Conservation (phyloP, 2,797 vertebrate species). For the Microhierax caerulescens region DNA sequence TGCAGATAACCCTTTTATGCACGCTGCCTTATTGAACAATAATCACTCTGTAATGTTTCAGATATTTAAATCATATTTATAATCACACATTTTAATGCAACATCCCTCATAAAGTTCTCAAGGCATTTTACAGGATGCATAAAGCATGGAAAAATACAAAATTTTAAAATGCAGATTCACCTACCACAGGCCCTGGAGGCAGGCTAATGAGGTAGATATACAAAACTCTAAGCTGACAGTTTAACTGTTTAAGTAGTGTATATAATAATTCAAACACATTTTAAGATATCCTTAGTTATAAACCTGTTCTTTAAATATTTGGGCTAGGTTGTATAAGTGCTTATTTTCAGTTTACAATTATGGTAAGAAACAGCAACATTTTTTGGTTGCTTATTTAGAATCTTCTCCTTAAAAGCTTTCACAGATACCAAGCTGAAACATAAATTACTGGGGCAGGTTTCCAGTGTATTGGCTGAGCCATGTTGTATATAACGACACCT, state of each 20-base stretch:
- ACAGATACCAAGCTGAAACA: background rate
- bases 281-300: slow-evolving; percentile 70
- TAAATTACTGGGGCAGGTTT: slow-evolving; percentile 6
- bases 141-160: slow-evolving; percentile 77
- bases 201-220: slow-evolving; percentile 81
- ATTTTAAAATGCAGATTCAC: slow-evolving; percentile 78
- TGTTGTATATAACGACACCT: background rate
- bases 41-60: slow-evolving; percentile 80
- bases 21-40: slow-evolving; percentile 78
- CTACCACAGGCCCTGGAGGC: slow-evolving; percentile 65
- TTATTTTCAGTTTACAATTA: slow-evolving; percentile 75
- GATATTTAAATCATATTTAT: slow-evolving; percentile 86
- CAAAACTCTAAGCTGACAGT: slow-evolving; percentile 77
- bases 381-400: slow-evolving; percentile 64
- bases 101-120: slow-evolving; percentile 80
- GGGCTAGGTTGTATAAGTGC: slow-evolving; percentile 67
- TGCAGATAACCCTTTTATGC: slow-evolving; percentile 75
- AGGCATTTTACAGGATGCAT: slow-evolving; percentile 79
- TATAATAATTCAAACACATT: slow-evolving; percentile 76
- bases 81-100: slow-evolving; percentile 81
- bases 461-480: background rate
- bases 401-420: slow-evolving; percentile 67
- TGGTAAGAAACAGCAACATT: slow-evolving; percentile 53
- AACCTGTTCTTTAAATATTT: slow-evolving; percentile 79
- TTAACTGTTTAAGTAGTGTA: slow-evolving; percentile 78